These are phyloP conservation scores for Lepidurus apus DNA, from an alignment of 1,140 invertebrate genomes.

Conservation along the genomic window DNA sequence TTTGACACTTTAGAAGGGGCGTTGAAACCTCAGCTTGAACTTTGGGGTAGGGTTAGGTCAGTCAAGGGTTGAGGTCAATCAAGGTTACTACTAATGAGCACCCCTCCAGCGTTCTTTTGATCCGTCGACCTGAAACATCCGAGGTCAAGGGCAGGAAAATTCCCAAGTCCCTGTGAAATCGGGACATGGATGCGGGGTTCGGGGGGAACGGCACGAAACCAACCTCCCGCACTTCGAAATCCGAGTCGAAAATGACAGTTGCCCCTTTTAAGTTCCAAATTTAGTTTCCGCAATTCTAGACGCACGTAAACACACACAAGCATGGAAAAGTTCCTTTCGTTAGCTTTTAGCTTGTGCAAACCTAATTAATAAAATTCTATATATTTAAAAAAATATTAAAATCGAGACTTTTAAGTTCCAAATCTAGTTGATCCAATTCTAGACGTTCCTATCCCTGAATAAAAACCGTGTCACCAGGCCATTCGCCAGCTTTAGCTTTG, in stretches of 20 bases:
- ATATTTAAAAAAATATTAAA: too few relatives aligned
- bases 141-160: not conserved
- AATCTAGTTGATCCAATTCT: too few relatives aligned
- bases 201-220: not conserved
- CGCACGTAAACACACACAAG: not conserved
- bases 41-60: not conserved
- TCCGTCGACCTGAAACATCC: not conserved
- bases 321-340: not conserved
- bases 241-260: not conserved
- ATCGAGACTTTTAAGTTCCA: too few relatives aligned
- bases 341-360: too few relatives aligned
- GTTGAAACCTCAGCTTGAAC: not conserved
- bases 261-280: not conserved
- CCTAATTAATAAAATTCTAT: too few relatives aligned
- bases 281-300: not conserved
- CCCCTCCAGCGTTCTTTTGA: not conserved
- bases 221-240: not conserved
- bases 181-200: not conserved
- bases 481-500: too few relatives aligned
- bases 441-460: too few relatives aligned
- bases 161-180: not conserved
- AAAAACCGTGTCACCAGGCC: too few relatives aligned
- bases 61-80: constrained; percentile 5
- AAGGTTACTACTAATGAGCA: constrained; percentile 3
- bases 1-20: not conserved